Evolutionary conservation across 1,140 invertebrate genomes (phyloP), one percentile per base, ranked within the genome.

Genomic region (Lethrus apterus): DNA sequence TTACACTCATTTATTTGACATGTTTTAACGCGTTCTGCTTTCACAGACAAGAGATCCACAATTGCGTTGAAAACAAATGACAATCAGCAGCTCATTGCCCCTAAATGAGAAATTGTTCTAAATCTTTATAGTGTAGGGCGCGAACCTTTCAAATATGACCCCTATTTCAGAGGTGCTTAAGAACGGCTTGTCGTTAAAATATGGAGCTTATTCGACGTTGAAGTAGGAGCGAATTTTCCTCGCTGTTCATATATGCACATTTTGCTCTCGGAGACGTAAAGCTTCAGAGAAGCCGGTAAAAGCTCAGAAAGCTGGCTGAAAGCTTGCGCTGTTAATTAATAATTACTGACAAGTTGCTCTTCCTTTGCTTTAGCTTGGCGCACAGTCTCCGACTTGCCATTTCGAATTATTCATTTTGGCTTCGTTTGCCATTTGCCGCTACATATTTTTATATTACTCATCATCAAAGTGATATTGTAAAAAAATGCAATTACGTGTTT

Each of bases 311-410:
- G 66, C 66, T 60, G 63, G 57, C 62, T 69, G 65, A 70, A 68
- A 69, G 66, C 68, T 62, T 56, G 65, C 56, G 62, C 61, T 66
- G 68, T 70, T 70, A 70, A 70, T 70, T 70, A 70, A 69, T 70
- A 70, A 70, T 70, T 70, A 70, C 66, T 64, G 64, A 63, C 66
- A 68, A 67, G 61, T 67, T 65, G 63, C 63, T 64, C 62, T 63
- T 66, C 63, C 64, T 66, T 65, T 66, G 59, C 60, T 51, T 54
- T 62, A 62, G 62, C 58, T 44, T 55, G 55, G 55, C 48, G 52
- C 56, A 56, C 55, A 50, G 55, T 63, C 32, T 24, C 35, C 30
- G n/a, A 11, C 11, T 36, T 40, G 45, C 34, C 21, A 13, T 36
- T 20, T 17, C 10, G 11, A 36, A 36, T 36, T 36, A 36, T n/a